Percentiles rank a stretch among this genome's conserved stretches.
Evolutionary conservation across 2,113 vertebrate species (phyloP).

Genomic region (Seriola rivoliana): DNA sequence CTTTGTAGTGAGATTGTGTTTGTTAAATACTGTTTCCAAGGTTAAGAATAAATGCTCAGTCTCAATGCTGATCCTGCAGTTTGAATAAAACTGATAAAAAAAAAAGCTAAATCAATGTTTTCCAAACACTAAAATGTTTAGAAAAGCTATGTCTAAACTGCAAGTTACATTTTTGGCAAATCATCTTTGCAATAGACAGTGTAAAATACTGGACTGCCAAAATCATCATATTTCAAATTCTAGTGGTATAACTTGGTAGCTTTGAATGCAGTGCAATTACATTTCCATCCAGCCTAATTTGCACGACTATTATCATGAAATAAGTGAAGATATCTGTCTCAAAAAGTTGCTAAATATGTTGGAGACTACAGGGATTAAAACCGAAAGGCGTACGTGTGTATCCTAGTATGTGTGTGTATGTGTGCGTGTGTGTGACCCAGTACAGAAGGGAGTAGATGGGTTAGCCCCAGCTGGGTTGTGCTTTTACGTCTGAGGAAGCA

Average conservation of each 20-base stretch:
- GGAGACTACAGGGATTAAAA: neutral
- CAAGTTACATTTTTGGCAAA: neutral
- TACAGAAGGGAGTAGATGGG: slow-evolving; percentile 64
- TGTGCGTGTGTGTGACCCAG: slow-evolving; percentile 31
- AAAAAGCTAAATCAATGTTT: no score
- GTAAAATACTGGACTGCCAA: neutral
- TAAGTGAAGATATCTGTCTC: neutral
- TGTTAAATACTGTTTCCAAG: no score
- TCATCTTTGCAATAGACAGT: neutral
- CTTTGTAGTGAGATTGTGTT: no score
- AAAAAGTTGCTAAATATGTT: neutral
- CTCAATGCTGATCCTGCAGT: neutral
- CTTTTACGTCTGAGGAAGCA: slow-evolving; percentile 74
- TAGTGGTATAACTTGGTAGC: neutral
- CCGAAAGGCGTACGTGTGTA: slow-evolving; percentile 11
- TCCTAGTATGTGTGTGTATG: slow-evolving; percentile 22
- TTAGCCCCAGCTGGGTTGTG: slow-evolving; percentile 60
- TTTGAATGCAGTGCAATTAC: neutral
- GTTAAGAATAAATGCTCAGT: no score
- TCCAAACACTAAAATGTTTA: neutral
- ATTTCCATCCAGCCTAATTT: neutral
- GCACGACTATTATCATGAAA: neutral
- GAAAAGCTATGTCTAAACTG: neutral
- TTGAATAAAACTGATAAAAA: neutral
- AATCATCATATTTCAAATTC: neutral